These are phyloP conservation scores for Colaptes auratus DNA, from an alignment of 2,113 vertebrate genomes.

Conservation along the genomic window DNA sequence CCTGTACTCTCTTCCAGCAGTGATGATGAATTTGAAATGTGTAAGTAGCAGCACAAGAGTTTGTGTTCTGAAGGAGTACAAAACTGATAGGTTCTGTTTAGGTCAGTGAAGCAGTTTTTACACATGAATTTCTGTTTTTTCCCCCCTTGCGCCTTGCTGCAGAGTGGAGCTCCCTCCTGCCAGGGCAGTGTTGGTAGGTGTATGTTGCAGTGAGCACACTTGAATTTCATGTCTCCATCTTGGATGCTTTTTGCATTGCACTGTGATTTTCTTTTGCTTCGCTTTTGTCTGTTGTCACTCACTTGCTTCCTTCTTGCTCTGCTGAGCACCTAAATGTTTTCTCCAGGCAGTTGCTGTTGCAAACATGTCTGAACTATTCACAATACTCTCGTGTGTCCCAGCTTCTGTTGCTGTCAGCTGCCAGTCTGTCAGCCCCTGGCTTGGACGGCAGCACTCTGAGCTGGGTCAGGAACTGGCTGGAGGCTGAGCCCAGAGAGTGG, in stretches of 20 bases:
- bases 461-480: too few species aligned
- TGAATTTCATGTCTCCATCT: not conserved
- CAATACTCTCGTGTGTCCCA: not conserved
- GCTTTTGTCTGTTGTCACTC: not conserved
- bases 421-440: too few species aligned
- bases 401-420: not conserved
- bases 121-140: accelerated
- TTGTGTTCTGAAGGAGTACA: not conserved
- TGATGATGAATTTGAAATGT: conserved; percentile 78
- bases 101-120: accelerated
- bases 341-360: not conserved
- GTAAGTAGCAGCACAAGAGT: conserved; percentile 69
- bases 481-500: too few species aligned
- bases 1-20: conserved; percentile 42
- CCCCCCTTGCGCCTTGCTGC: not conserved
- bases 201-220: not conserved
- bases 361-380: not conserved
- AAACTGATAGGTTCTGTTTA: accelerated
- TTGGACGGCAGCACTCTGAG: too few species aligned
- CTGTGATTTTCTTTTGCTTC: not conserved
- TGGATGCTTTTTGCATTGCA: not conserved
- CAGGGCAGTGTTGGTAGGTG: not conserved
- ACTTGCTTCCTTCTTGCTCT: not conserved
- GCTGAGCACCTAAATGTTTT: not conserved
- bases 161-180: not conserved